Evolutionary conservation across 2,888 invertebrate genomes (phyloP).

Genomic region (Stegophylla sp.): DNA sequence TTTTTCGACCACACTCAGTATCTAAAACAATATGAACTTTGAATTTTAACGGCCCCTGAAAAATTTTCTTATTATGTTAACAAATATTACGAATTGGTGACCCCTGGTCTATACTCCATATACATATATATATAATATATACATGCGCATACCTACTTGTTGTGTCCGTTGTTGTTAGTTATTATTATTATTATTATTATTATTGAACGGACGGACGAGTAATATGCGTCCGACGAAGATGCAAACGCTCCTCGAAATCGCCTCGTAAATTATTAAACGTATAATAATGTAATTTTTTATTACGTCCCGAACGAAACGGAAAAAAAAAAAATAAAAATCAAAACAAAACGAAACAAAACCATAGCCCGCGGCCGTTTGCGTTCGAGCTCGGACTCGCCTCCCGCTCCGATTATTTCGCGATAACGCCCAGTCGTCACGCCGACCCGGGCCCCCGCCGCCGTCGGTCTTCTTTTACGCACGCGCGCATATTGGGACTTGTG

Average conservation of each 20-base stretch:
- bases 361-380: neutral
- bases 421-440: constrained; percentile 26
- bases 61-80: too few species aligned
- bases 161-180: too few species aligned
- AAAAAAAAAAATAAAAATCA: neutral
- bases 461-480: neutral
- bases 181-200: too few species aligned
- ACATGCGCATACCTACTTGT: too few species aligned
- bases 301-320: too few species aligned
- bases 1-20: too few species aligned
- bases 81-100: too few species aligned
- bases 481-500: neutral
- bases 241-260: too few species aligned
- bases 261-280: constrained; percentile 32
- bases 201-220: too few species aligned
- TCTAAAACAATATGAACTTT: too few species aligned
- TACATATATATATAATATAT: neutral
- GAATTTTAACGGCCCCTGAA: too few species aligned
- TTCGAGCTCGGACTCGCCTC: neutral
- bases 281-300: constrained; percentile 42
- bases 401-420: neutral
- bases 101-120: neutral
- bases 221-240: too few species aligned
- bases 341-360: neutral
- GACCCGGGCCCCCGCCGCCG: neutral